Percentiles rank a stretch among this genome's conserved stretches.
Conservation (phyloP, 1,140 invertebrate species). For the Trichoplusia ni region DNA sequence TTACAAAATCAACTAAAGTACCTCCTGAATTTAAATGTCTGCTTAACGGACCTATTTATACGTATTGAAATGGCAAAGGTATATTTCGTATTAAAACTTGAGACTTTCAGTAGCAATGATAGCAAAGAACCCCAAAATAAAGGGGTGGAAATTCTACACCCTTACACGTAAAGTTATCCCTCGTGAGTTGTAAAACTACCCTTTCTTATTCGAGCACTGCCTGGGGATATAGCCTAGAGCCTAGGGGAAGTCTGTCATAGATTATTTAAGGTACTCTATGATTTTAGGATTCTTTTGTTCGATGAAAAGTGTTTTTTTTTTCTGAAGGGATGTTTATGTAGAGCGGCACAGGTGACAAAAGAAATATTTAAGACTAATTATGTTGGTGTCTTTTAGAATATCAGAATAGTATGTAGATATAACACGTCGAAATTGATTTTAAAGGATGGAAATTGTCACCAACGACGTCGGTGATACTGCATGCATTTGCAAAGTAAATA, state of each 20-base stretch:
- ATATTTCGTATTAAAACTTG: conserved; percentile 27
- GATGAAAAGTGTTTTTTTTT: neutral
- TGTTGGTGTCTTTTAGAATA: no score
- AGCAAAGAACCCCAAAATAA: conserved; percentile 47
- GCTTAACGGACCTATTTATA: conserved; percentile 25
- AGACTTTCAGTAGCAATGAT: conserved; percentile 54
- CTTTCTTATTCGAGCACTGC: conserved; percentile 60
- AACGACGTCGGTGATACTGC: no score
- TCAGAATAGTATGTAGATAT: no score
- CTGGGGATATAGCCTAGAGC: conserved; percentile 51
- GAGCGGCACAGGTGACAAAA: no score
- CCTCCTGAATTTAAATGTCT: neutral
- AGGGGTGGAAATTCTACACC: conserved; percentile 52
- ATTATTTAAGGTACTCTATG: conserved; percentile 20
- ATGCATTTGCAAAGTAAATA: no score
- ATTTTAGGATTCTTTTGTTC: neutral
- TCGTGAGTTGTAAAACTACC: conserved; percentile 69
- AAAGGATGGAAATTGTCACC: no score
- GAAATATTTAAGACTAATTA: no score
- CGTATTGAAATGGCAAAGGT: conserved; percentile 25
- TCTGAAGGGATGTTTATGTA: no score
- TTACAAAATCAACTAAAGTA: conserved; percentile 12
- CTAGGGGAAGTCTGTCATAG: conserved; percentile 54
- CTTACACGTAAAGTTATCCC: conserved; percentile 70
- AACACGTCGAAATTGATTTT: no score